Evolutionary conservation across 1,140 invertebrate species (phyloP), one percentile per base, ranked within the genome.

Genomic region (Zeugodacus cucurbitae): DNA sequence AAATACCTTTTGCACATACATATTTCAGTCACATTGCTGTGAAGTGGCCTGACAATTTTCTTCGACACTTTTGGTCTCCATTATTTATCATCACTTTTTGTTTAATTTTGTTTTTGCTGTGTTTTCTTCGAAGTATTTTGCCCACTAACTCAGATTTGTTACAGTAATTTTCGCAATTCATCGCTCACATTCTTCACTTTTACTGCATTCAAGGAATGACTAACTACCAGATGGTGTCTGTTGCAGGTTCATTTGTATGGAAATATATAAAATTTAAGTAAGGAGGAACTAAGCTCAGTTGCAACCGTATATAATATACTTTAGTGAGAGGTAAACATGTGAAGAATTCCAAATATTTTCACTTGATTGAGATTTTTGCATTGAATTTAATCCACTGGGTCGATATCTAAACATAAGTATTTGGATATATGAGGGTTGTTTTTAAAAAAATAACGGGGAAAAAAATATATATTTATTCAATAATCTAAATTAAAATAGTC

Each of bases 101-200:
- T n/a, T 59, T 22, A 59, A 22, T 59, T 59, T 64, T 64, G 67
- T 37, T 34, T 70, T 70, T 34, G 17, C 22, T 20, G 29, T 17
- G 17, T 37, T 37, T 70, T 70, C 58, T 59, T 59, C 58, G 6
- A 59, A 20, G 67, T 32, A 32, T 37, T 70, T 70, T 41, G 29
- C 67, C 34, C 32, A 48, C 74, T 26, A 17, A 48, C 41, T 78
- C 37, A 17, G n/a, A 48, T 78, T 78, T 78, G 74, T 78, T 78
- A 48, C 41, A 78, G 41, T 78, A 78, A 78, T 78, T 78, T 48
- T 78, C 74, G 41, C 74, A 78, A 78, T 78, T 14, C 74, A 78
- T 78, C 74, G 74, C 41, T 78, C 74, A 78, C 70, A 78, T 78
- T 78, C 70, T 48, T 78, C 70, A 78, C 22, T 78, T 78, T 78